Evolutionary conservation across 2,797 vertebrate species (phyloP).

Genomic region (Rhincodon typus): DNA sequence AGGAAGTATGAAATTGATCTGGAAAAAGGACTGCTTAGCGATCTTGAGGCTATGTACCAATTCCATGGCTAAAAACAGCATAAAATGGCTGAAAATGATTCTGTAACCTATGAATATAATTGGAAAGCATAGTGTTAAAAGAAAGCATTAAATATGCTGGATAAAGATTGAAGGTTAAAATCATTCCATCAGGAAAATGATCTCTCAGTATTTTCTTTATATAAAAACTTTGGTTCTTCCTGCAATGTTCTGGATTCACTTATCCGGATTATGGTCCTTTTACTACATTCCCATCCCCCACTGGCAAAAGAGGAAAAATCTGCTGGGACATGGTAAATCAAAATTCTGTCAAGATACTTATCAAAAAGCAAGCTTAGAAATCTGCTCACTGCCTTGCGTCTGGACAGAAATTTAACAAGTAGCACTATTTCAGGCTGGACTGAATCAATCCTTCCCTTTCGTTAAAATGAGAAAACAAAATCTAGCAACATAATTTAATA

Average conservation of each 20-base stretch:
- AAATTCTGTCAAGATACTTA: not conserved
- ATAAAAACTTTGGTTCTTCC: not conserved
- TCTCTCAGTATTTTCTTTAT: not conserved
- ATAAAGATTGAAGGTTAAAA: not conserved
- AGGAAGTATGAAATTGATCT: not conserved
- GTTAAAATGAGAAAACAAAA: conserved; percentile 9
- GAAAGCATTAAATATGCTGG: not conserved
- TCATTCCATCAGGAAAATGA: not conserved
- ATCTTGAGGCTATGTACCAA: too few relatives aligned
- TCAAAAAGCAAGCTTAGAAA: not conserved
- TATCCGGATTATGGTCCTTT: not conserved
- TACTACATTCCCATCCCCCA: not conserved
- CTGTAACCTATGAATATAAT: not conserved
- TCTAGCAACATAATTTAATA: not conserved
- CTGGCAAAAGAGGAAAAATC: not conserved
- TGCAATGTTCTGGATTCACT: not conserved
- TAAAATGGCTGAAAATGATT: too few relatives aligned
- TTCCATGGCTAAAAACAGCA: too few relatives aligned
- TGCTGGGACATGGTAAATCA: not conserved
- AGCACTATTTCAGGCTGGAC: not conserved
- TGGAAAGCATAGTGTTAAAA: not conserved
- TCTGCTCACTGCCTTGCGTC: not conserved
- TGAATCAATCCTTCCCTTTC: conserved; percentile 9
- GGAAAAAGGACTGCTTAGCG: too few relatives aligned
- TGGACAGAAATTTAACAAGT: not conserved